Base-by-base conservation (phyloP, 2,888 invertebrate species). In the Lumbricus terrestris region DNA sequence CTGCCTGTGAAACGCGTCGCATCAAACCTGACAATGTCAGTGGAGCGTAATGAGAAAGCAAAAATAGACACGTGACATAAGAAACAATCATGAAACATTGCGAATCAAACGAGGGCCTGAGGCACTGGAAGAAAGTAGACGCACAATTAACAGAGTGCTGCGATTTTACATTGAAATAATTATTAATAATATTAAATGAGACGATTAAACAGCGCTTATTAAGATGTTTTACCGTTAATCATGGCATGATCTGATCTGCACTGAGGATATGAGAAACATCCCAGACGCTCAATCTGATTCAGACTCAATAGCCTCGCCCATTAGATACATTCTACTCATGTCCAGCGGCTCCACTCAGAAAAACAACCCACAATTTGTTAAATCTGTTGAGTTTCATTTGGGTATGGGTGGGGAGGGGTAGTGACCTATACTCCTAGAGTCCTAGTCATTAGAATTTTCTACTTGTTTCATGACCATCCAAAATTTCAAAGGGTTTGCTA, bases 1-100 rank as follows among this genome's bases (percentile, higher is more conserved):
- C 85, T 85, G 85, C 85, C 85, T 85, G 34, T 85, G n/a, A 85
- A 85, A 69, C n/a, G n/a, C n/a, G 16, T 69, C 69, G n/a, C 29
- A 69, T 69, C n/a, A 69, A 69, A 69, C n/a, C 69, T 69, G 29
- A 20, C 29, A 13, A 29, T n/a, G n/a, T n/a, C n/a, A n/a, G 69
- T 69, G 69, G 69, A n/a, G 69, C n/a, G n/a, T 54, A 54, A n/a
- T n/a, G 29, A n/a, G 69, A 69, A 69, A 69, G 69, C n/a, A 69
- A 69, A 69, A 69, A 69, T 23, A 69, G 8, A 69, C 29, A 54
- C 29, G 54, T 29, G 69, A 69, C n/a, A 69, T 69, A 11, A 69
- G 11, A 69, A 69, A 69, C 69, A n/a, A 69, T 69, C n/a, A n/a
- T 69, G 8, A n/a, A 8, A 69, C 69, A 69, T 8, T 69, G n/a